Evolutionary conservation across 2,888 invertebrate species (phyloP).

Genomic region (Pilophorus perplexus): DNA sequence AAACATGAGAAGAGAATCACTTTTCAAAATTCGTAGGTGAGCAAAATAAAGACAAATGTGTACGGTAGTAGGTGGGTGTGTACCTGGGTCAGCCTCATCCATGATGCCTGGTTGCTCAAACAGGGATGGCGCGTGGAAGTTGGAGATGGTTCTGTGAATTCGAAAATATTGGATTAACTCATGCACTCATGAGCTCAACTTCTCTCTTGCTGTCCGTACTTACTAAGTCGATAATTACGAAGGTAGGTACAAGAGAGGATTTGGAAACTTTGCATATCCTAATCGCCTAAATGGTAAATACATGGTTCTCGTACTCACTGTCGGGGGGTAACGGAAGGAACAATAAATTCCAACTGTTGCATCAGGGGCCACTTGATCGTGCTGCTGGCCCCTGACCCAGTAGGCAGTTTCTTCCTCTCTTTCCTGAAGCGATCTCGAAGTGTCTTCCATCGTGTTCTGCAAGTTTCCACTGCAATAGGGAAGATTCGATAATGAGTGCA

Average conservation of each 20-base stretch:
- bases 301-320: background rate
- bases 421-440: background rate
- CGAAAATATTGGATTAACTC: conserved; percentile 3
- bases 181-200: conserved; percentile 8
- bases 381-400: conserved; percentile 3
- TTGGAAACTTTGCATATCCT: background rate
- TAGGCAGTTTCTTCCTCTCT: background rate
- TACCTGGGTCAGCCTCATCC: background rate
- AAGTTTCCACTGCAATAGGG: conserved; percentile 12
- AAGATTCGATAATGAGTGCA: background rate
- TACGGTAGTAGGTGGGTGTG: background rate
- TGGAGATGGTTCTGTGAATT: conserved; percentile 4
- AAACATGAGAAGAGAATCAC: background rate
- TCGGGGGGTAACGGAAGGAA: background rate
- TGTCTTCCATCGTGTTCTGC: conserved; percentile 2
- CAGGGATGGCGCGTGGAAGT: background rate
- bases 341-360: background rate
- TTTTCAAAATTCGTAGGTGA: background rate
- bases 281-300: background rate
- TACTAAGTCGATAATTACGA: background rate
- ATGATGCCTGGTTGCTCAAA: background rate
- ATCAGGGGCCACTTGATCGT: background rate
- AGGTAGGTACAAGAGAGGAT: background rate
- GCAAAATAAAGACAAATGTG: background rate
- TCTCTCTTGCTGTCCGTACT: background rate